phyloP scores from a whole-genome alignment of 37 sponge, comb jelly and placozoan species.

The Diacarnus erythraeanus region DNA sequence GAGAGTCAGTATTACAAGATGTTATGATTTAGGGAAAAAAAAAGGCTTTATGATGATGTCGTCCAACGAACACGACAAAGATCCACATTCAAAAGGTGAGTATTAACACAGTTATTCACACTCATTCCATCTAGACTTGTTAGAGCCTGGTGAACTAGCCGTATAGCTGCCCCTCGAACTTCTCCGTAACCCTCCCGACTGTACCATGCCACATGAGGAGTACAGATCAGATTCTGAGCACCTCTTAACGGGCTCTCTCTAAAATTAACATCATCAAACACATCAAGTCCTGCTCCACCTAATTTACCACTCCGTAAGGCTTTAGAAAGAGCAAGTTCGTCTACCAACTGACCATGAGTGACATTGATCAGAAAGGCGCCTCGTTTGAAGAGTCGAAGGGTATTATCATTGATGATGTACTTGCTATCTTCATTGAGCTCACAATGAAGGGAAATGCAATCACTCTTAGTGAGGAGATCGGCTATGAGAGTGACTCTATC shows the following conservation, averaged over 20 bases:
- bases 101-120: constrained; percentile 45
- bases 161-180: constrained; percentile 8
- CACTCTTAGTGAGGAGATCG: constrained; percentile 48
- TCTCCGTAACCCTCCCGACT: constrained; percentile 63
- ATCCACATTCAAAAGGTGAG: constrained; percentile 11
- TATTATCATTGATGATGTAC: constrained; percentile 53
- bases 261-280: constrained; percentile 48
- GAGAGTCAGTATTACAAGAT: too few species aligned
- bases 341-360: constrained; percentile 63
- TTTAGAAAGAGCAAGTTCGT: constrained; percentile 69
- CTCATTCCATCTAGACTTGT: constrained; percentile 23
- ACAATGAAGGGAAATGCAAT: constrained; percentile 81
- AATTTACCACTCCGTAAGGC: constrained; percentile 66
- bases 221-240: constrained; percentile 60
- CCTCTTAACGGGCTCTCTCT: constrained; percentile 45
- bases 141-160: constrained; percentile 31
- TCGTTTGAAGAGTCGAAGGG: constrained; percentile 59
- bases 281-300: constrained; percentile 81
- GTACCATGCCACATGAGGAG: constrained; percentile 79
- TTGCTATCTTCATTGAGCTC: constrained; percentile 51
- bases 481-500: constrained; percentile 30
- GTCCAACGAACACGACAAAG: constrained; percentile 52
- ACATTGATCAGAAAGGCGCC: constrained; percentile 77
- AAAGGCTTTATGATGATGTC: not conserved
- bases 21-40: not conserved